Percentiles rank a stretch among this genome's conserved stretches.
phyloP scores from a whole-genome alignment of 2,797 vertebrate genomes.

The Trematomus bernacchii region DNA sequence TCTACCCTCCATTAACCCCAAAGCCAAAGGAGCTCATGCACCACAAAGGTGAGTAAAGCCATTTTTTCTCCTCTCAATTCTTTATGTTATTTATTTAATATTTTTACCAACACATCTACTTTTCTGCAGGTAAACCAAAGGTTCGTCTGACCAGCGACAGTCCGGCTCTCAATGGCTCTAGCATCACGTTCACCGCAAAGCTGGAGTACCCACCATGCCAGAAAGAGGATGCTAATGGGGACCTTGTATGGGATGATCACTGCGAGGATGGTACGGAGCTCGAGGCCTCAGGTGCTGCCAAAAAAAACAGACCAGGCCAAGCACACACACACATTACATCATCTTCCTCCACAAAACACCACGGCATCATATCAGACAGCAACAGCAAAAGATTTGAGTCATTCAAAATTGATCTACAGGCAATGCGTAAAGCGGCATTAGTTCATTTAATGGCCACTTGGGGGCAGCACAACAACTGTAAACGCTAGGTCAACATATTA shows the following conservation, averaged over 20 bases:
- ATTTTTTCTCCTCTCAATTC: neutral
- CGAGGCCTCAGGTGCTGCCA: conserved; percentile 76
- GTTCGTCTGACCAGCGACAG: conserved; percentile 90
- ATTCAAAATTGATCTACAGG: neutral
- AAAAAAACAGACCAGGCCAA: conserved; percentile 40
- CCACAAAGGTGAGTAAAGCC: conserved; percentile 49
- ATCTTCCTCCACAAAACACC: neutral
- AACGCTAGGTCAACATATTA: neutral
- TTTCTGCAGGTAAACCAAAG: conserved; percentile 76
- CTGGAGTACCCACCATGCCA: conserved; percentile 91
- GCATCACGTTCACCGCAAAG: conserved; percentile 88
- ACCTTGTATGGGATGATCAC: conserved; percentile 88
- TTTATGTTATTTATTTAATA: neutral
- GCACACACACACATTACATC: neutral
- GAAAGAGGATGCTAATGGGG: conserved; percentile 87
- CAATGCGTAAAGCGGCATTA: neutral
- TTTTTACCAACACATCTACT: neutral
- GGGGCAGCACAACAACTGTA: neutral
- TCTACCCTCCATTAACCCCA: conserved; percentile 87
- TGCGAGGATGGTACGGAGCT: conserved; percentile 88
- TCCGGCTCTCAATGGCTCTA: conserved; percentile 92
- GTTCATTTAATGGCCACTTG: neutral
- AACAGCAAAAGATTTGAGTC: neutral
- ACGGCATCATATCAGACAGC: neutral
- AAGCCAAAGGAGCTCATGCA: conserved; percentile 60